phyloP scores from a whole-genome alignment of 2,888 invertebrate genomes.

The Drosophila monieri region DNA sequence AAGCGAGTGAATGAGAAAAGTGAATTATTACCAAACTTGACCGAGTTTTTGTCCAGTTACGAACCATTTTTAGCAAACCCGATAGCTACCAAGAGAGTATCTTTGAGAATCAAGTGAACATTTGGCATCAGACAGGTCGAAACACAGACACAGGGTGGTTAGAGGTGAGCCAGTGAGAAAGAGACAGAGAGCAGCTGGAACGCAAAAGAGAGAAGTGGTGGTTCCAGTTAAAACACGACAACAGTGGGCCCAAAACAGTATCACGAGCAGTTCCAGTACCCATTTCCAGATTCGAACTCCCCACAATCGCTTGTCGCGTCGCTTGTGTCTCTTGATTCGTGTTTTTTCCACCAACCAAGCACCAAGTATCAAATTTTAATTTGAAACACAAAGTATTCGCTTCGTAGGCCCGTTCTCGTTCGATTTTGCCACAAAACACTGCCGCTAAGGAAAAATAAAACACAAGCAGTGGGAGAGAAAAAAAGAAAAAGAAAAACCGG shows the following conservation, averaged over 20 bases:
- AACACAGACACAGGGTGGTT: neutral
- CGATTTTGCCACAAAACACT: constrained; percentile 40
- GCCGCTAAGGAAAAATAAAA: constrained; percentile 49
- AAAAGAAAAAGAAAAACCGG: constrained; percentile 75
- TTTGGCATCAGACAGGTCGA: neutral
- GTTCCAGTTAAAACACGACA: constrained; percentile 5
- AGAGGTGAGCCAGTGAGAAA: neutral
- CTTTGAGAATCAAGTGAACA: neutral
- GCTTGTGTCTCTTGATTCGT: constrained; percentile 59
- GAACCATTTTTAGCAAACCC: neutral
- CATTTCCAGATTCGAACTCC: constrained; percentile 76
- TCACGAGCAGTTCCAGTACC: constrained; percentile 47
- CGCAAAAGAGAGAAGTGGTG: neutral
- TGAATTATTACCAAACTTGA: neutral
- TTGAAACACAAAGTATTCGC: constrained; percentile 36
- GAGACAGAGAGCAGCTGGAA: neutral
- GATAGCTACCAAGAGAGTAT: neutral
- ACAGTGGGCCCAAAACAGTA: constrained; percentile 9
- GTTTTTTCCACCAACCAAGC: constrained; percentile 46
- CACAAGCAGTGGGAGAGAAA: constrained; percentile 57
- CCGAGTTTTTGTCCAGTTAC: neutral
- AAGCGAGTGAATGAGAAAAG: neutral
- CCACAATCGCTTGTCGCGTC: constrained; percentile 72
- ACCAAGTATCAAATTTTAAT: constrained; percentile 51
- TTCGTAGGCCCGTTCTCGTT: constrained; percentile 1